Evolutionary conservation across 2,888 invertebrate genomes (phyloP), one percentile per base, ranked within the genome.

Genomic region (Drosophila nr. perissopoda): DNA sequence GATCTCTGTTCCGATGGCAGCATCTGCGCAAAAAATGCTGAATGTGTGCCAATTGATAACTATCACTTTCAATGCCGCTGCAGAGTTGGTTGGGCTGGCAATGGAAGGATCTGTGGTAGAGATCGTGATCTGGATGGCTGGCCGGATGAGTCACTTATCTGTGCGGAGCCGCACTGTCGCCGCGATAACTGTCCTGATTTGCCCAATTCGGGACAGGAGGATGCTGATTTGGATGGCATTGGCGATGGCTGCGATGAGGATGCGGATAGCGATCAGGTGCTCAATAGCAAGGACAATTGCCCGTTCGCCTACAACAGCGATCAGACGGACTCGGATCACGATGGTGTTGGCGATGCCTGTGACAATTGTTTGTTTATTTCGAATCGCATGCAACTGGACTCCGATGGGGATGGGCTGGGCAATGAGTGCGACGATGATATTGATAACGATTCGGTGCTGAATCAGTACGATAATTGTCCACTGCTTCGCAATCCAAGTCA

Each of bases 121-220:
- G 99, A 99, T 92, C 94, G 95, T 21, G 99, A 99, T 92, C 93
- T 97, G 58, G 99, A 99, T 91, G 97, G 98, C 0, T 97, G 96
- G 94, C 98, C 99, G 0, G 99, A 99, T 93, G 94, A 95, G 25
- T 94, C 95, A 63, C 93, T 98, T 0, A 94, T 94, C 0, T 98
- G 98, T 89, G 91, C 94, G 0, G 96, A 97, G 73, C 91, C 93
- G 1, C 94, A 94, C 58, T 98, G 98, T 85, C 94, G 94, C 70
- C 95, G 95, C 89, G 99, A 99, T 93, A 99, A 99, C 93, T 99
- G 99, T 89, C 95, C 96, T 0, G 93, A 94, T 18, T 95, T 96
- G 0, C 98, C 98, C 0, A 99, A 99, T 93, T 97, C 97, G 0
- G 98, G 98, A 0, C 98, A 98, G 92, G 98, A 98, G 91, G 98